Base-by-base conservation (phyloP, 2,888 invertebrate genomes). In the Heliothis peltigera region DNA sequence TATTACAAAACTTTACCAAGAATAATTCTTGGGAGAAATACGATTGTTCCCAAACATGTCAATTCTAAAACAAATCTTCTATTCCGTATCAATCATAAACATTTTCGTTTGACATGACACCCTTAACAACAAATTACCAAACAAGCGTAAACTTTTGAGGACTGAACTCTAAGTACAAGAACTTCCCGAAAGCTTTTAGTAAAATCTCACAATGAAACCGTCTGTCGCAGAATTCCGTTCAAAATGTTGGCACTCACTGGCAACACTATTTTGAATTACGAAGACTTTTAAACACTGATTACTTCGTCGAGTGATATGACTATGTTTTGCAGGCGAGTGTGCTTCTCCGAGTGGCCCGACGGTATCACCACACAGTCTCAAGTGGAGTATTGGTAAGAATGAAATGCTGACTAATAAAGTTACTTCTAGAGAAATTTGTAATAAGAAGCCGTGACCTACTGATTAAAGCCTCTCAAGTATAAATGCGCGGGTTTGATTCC, bases 311-410 rank as follows among this genome's bases (percentile, higher is more conserved):
- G 42, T 51, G 53, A 67, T 68, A 58, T 48, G n/a, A 22, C 32
- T 64, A 42, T 55, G 19, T 73, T 74, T 79, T 84, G 56, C 87
- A 95, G 98, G 69, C 96, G 97, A 39, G 96, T 98, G 48, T 99
- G 99, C 90, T 98, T 97, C 87, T 93, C 97, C 0, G 96, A 97
- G 77, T 99, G 98, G 98, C 98, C 98, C 3, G 98, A 98, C 84
- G 98, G 97, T 1, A 95, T 95, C 28, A 97, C 97, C 44, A 97
- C 96, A 69, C 93, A 96, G 83, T 97, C 97, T 51, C 94, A 95
- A 75, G 93, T 96, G 77, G 98, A 98, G 93, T 97, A 97, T 85
- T 87, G 97, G 98, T 98, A 93, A 97, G 97, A 6, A 12, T 19
- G 17, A 47, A 60, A 46, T 46, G 4, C 19, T 22, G 8, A 22